Base-by-base conservation (phyloP, 2,888 invertebrate species). In the Eupithecia subfuscata region DNA sequence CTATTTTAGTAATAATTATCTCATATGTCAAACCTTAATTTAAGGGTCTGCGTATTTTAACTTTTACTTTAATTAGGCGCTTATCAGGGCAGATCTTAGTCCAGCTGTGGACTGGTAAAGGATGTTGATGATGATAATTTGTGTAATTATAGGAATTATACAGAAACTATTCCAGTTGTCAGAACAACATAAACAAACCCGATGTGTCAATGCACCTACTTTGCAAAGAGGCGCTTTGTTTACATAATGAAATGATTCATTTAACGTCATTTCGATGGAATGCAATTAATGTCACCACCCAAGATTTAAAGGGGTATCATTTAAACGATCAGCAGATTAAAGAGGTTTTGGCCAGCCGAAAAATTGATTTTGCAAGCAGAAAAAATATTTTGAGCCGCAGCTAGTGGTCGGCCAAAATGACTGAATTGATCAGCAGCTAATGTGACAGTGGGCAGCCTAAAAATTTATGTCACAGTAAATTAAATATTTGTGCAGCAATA, bases 161-260 rank as follows among this genome's bases (percentile, higher is more conserved):
- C 56, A 73, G 78, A 81, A 78, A 30, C 71, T 8, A 52, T 43
- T 64, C 45, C 68, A 71, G 73, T 75, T 65, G 25, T 73, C 72
- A 76, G 74, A 76, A 77, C 74, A 80, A 80, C 75, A 76, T 69
- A 77, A 78, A 78, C 77, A 75, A 80, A 73, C 74, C 75, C 73
- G 70, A 78, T 77, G 76, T 75, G 77, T 79, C 79, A 80, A 75
- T 79, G 76, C 65, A 67, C 40, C 65, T 68, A 75, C 78, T 78
- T 71, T 22, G 65, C 67, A 78, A 77, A 79, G 76, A 71, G 78
- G 64, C 76, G 74, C 78, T 78, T 79, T 81, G 79, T 81, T 81
- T 79, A 74, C 67, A 52, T 37, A 67, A 67, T 67, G 40, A 75
- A 76, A 76, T 80, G 78, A 81, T 77, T 81, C 78, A 81, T 75